A percentile compares a stretch with the other conserved stretches of the same genome.
phyloP scores from a whole-genome alignment of 1,140 invertebrate species.

The Palaemon carinicauda region DNA sequence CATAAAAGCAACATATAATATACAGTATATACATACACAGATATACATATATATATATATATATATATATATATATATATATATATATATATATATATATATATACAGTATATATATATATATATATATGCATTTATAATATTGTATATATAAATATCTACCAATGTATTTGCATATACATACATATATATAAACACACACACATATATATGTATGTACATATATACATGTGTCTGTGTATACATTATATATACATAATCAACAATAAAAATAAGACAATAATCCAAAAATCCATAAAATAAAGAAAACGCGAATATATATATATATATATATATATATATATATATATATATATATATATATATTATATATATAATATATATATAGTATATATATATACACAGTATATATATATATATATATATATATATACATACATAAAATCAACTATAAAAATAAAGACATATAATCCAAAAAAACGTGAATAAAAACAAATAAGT shows the following conservation, averaged over 20 bases:
- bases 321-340: not conserved
- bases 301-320: too few relatives aligned
- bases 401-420: not conserved
- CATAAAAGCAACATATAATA: too few relatives aligned
- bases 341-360: constrained; percentile 3
- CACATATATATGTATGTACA: not conserved
- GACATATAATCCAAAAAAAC: too few relatives aligned
- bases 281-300: too few relatives aligned
- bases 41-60: too few relatives aligned
- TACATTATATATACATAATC: not conserved
- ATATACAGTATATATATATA: not conserved
- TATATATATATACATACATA: not conserved
- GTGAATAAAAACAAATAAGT: too few relatives aligned
- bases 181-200: not conserved
- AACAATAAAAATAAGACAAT: too few relatives aligned
- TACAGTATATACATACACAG: too few relatives aligned
- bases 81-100: too few relatives aligned
- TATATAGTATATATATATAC: not conserved
- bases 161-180: not conserved
- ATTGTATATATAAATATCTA: not conserved
- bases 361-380: not conserved
- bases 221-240: not conserved
- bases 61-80: too few relatives aligned
- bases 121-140: not conserved
- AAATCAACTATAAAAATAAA: too few relatives aligned